These are phyloP conservation scores for Zeus faber DNA, from an alignment of 2,113 vertebrate species.

Conservation along the genomic window DNA sequence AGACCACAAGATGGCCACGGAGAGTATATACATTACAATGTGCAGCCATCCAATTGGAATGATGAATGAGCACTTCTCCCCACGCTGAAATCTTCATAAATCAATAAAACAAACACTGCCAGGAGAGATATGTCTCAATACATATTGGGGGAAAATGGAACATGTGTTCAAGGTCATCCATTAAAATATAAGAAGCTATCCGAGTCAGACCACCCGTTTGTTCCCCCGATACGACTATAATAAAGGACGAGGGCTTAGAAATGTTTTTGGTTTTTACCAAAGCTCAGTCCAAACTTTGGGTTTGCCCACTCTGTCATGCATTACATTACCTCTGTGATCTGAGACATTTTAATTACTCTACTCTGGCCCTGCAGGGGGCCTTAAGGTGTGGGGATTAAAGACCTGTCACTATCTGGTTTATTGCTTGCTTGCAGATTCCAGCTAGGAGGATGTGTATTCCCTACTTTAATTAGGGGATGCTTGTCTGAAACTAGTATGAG, in stretches of 20 bases:
- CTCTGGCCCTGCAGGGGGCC: conserved; percentile 34
- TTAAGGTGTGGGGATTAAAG: conserved; percentile 32
- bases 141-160: conserved; percentile 17
- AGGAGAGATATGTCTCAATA: conserved; percentile 16
- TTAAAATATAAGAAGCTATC: too few relatives aligned
- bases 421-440: conserved; percentile 29
- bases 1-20: conserved; percentile 18
- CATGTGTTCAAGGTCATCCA: conserved; percentile 35
- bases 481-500: conserved; percentile 35
- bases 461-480: conserved; percentile 43
- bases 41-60: conserved; percentile 10
- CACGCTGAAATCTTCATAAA: conserved; percentile 35
- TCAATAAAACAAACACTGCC: conserved; percentile 21
- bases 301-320: too few relatives aligned
- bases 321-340: conserved; percentile 40
- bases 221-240: too few relatives aligned
- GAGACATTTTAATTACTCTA: conserved; percentile 55
- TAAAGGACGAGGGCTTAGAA: too few relatives aligned
- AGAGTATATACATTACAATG: conserved; percentile 15
- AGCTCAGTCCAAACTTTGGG: too few relatives aligned
- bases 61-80: conserved; percentile 19
- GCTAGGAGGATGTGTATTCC: conserved; percentile 11
- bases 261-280: too few relatives aligned
- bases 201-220: too few relatives aligned
- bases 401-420: conserved; percentile 5